Percentiles rank a stretch among this genome's conserved stretches.
Evolutionary conservation across 2,113 vertebrate species (phyloP).

Genomic region (Hippocampus guttulatus): DNA sequence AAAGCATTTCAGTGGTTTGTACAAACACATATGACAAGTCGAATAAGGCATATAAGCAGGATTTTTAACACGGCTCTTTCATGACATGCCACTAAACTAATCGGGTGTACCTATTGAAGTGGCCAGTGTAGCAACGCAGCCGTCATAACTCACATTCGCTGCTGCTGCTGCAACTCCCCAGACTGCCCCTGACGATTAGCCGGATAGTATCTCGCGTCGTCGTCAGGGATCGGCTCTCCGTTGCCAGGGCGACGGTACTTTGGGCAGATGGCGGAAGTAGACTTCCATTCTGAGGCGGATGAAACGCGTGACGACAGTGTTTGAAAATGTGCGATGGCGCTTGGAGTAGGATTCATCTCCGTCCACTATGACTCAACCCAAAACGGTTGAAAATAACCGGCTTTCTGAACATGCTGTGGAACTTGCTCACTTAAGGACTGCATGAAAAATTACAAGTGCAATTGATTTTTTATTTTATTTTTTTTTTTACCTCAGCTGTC

Average conservation of each 20-base stretch:
- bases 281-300: conserved; percentile 79
- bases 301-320: conserved; percentile 50
- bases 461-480: conserved; percentile 5
- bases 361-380: conserved; percentile 53
- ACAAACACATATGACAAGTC: background rate
- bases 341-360: conserved; percentile 38
- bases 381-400: conserved; percentile 41
- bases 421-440: conserved; percentile 21
- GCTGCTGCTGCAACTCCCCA: conserved; percentile 97
- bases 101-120: background rate
- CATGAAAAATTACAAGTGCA: conserved; percentile 18
- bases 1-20: background rate
- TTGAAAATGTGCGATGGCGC: conserved; percentile 25
- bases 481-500: conserved; percentile 78
- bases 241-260: conserved; percentile 73
- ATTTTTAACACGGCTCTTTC: background rate
- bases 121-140: background rate
- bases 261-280: conserved; percentile 73
- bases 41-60: background rate
- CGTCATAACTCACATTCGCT: conserved; percentile 85
- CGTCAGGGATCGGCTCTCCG: conserved; percentile 79
- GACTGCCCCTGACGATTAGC: conserved; percentile 93
- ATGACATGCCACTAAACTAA: background rate
- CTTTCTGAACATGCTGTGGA: conserved; percentile 24
- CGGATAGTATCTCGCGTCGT: conserved; percentile 82